Evolutionary conservation across 2,113 vertebrate genomes (phyloP).

Genomic region (Hemibagrus wyckioides): DNA sequence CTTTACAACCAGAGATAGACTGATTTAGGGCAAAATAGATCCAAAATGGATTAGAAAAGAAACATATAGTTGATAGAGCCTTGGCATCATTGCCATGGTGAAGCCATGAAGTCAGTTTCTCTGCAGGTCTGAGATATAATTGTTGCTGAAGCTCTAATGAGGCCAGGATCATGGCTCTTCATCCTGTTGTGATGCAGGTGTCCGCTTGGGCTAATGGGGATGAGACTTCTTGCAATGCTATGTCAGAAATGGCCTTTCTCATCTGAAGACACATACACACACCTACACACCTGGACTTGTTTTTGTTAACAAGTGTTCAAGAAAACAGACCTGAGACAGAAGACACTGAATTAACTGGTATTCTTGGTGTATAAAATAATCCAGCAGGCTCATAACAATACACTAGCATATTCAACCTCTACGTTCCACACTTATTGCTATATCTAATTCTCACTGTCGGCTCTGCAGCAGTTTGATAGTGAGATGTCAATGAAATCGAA

Average conservation of each 20-base stretch:
- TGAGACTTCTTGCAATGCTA: constrained; percentile 26
- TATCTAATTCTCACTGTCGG: not conserved
- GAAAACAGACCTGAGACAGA: not conserved
- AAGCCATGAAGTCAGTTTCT: constrained; percentile 36
- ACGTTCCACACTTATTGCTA: not conserved
- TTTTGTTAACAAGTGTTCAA: constrained; percentile 13
- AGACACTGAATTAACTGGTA: not conserved
- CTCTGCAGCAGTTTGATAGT: not conserved
- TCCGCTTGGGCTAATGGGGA: constrained; percentile 46
- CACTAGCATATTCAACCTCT: not conserved
- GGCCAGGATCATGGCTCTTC: constrained; percentile 42
- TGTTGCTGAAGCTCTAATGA: constrained; percentile 47
- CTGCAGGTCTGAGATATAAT: constrained; percentile 33
- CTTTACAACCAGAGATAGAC: not conserved
- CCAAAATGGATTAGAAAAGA: constrained; percentile 17
- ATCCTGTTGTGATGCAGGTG: constrained; percentile 45
- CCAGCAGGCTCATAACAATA: constrained; percentile 10
- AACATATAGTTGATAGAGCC: not conserved
- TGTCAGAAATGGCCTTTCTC: constrained; percentile 26
- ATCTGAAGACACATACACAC: constrained; percentile 26
- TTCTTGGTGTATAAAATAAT: not conserved
- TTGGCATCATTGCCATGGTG: constrained; percentile 1
- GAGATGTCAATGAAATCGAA: constrained; percentile 26
- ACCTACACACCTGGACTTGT: not conserved
- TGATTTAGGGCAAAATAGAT: constrained; percentile 11